Base-by-base conservation (phyloP, 2,113 vertebrate genomes). In the Gambusia affinis region DNA sequence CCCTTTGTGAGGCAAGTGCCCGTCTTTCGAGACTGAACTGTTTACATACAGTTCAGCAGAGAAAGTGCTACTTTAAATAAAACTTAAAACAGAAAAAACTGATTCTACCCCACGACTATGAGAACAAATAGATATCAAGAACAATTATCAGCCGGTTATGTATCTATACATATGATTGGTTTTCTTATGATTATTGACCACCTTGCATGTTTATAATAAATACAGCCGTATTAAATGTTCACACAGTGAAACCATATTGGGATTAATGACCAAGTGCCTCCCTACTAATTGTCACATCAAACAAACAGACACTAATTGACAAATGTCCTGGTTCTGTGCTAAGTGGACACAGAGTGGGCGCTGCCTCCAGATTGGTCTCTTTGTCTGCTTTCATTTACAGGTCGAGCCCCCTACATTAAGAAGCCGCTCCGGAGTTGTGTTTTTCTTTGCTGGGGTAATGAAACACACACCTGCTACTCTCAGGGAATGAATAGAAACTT, bases 401-500 rank as follows among this genome's bases (percentile, higher is more conserved):
- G 91, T 94, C 89, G 91, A 91, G 87, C 76, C 86, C 51, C 85
- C 79, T 83, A 70, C 87, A 90, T 92, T 93, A 94, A 92, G 87
- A 87, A 87, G 82, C 76, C 76, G 72, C 85, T 87, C 73, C 61
- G 80, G 75, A 88, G 88, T 87, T 37, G 42, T 90, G 85, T 87
- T 88, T 37, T 90, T 90, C 87, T 87, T 92, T 83, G 86, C 76
- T 62, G 72, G 51, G 73, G 76, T 78, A 85, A 90, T 87, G 86
- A 90, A 91, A 93, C 86, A 89, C 89, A 92, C 93, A 95, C 94
- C 94, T 94, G 93, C 93, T 93, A 89, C 93, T 93, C 90, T 87
- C 83, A 72, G 88, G 60, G 75, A 27, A 64, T 90, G 84, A 93
- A 93, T 89, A 78, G 87, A 87, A 84, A 89, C 89, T 91, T 91